phyloP scores from a whole-genome alignment of 2,113 vertebrate genomes.

The Sphaerodactylus townsendi region DNA sequence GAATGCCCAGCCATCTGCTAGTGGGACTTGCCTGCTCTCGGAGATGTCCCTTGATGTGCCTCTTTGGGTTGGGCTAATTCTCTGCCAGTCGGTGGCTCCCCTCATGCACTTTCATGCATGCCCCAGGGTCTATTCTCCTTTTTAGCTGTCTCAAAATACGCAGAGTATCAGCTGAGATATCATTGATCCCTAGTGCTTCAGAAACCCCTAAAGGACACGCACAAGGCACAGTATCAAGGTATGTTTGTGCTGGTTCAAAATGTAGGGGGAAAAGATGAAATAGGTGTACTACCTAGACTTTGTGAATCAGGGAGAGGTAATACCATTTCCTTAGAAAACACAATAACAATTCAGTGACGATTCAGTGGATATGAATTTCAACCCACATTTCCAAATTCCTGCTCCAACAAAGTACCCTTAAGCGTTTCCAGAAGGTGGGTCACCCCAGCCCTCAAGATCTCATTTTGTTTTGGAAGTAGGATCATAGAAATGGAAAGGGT shows the following conservation, averaged over 20 bases:
- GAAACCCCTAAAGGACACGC: not conserved
- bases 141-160: not conserved
- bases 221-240: not conserved
- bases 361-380: not conserved
- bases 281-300: not conserved
- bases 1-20: constrained; percentile 47
- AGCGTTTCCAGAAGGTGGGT: not conserved
- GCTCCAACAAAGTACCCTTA: not conserved
- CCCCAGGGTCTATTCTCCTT: rapidly evolving
- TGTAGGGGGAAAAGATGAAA: too few relatives aligned
- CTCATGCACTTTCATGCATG: not conserved
- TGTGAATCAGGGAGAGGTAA: not conserved
- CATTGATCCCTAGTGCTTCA: not conserved
- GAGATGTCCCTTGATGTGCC: not conserved
- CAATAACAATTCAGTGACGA: not conserved
- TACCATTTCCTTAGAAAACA: not conserved
- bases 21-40: constrained; percentile 5
- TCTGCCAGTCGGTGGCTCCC: not conserved
- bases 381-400: not conserved
- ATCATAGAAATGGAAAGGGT: too few relatives aligned
- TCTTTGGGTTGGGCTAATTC: not conserved
- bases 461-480: not conserved
- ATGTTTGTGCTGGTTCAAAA: not conserved
- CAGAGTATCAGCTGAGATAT: not conserved
- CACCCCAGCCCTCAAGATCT: not conserved